A percentile compares a stretch with the other conserved stretches of the same genome.
Evolutionary conservation across 2,888 invertebrate species (phyloP).

Genomic region (Macrosoma leucophasiata): DNA sequence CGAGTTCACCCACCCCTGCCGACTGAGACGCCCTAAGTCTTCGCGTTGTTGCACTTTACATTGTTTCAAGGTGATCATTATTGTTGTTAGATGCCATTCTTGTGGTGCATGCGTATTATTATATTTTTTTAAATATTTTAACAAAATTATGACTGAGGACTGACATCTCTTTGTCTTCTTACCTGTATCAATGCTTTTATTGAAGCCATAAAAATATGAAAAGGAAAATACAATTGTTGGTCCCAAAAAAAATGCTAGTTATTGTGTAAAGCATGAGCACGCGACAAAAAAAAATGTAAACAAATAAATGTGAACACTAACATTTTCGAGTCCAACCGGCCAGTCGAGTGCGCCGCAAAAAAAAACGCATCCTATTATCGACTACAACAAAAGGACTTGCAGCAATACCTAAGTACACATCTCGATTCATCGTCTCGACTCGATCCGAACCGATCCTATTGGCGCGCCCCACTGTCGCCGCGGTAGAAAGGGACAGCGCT

Average conservation of each 20-base stretch:
- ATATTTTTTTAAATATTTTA: conserved; percentile 1
- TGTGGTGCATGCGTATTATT: neutral
- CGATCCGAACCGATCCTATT: conserved; percentile 73
- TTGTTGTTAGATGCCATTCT: neutral
- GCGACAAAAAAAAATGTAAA: conserved; percentile 39
- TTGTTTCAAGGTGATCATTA: conserved; percentile 49
- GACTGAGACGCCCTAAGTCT: conserved; percentile 58
- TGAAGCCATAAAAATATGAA: neutral
- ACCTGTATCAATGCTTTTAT: too few species aligned
- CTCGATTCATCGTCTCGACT: conserved; percentile 76
- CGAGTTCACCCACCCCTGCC: conserved; percentile 70
- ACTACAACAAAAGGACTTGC: conserved; percentile 75
- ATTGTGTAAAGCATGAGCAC: conserved; percentile 3
- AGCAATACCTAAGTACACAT: conserved; percentile 76
- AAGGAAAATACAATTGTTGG: conserved; percentile 3
- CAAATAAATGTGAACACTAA: conserved; percentile 39
- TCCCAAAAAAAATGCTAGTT: conserved; percentile 10
- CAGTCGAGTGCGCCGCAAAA: conserved; percentile 51
- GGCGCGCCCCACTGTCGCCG: conserved; percentile 74
- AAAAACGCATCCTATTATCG: conserved; percentile 76
- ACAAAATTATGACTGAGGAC: neutral
- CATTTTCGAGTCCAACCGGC: conserved; percentile 50
- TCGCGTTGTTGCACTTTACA: conserved; percentile 60
- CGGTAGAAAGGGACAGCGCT: conserved; percentile 51
- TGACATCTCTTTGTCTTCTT: too few species aligned